Evolutionary conservation across 2,113 vertebrate genomes (phyloP), one percentile per base, ranked within the genome.

Genomic region (Crocuta crocuta): DNA sequence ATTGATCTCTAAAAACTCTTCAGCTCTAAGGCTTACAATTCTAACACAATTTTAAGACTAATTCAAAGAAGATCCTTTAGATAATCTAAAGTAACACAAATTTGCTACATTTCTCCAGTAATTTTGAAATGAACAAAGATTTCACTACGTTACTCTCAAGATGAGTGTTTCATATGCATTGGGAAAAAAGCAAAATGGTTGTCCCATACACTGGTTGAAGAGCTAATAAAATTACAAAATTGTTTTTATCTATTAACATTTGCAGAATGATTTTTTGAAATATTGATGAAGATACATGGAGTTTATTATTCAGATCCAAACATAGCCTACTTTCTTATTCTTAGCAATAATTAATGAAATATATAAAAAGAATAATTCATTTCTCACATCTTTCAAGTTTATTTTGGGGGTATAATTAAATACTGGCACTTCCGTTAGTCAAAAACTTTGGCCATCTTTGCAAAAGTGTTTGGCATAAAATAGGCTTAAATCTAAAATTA

Each of bases 311-410:
- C 45, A 97, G 45, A n/a, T 12, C 11, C 26, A 89, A 96, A 73
- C 26, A 39, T 6, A 35, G 10, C 1, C 10, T 91, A 74, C 10
- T 88, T 95, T 65, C 74, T 79, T 79, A 79, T 58, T 97, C n/a
- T 95, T 85, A 84, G 24, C 63, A 93, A 63, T 92, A 95, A 88
- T 79, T 61, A 2, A 86, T 78, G 15, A 26, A 45, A 31, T 74
- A 89, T 65, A 80, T 96, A 76, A 82, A 87, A 95, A 45, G 13
- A 86, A 80, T 83, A 66, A 68, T 81, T 87, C 24, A 96, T 96
- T 85, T 70, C 33, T 96, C 94, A 94, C 10, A 93, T 76, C 12
- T 92, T 74, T 81, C 33, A 48, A 76, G 71, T 94, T 84, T 91
- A 78, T 33, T 84, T 94, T 65, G 17, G 31, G 7, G 10, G 50